A percentile compares a stretch with the other conserved stretches of the same genome.
Conservation (phyloP, 2,113 vertebrate genomes). For the Hypanus sabinus region DNA sequence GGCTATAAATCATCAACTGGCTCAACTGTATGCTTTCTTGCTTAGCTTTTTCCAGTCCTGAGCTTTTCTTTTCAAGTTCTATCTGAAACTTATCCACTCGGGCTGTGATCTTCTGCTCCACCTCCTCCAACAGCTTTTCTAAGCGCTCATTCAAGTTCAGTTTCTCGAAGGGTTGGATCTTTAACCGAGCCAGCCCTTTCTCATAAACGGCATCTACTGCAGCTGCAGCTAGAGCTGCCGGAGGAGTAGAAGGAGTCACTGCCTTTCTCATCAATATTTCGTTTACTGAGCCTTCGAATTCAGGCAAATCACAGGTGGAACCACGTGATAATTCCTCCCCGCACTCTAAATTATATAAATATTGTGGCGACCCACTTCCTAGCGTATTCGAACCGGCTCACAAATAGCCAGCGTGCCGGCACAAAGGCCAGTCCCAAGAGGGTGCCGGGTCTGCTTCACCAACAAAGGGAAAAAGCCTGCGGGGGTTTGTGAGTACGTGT, state of each 20-base stretch:
- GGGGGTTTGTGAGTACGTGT: too few relatives aligned
- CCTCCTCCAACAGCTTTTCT: slow-evolving; percentile 92
- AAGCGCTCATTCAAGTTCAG: slow-evolving; percentile 87
- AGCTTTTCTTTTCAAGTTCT: slow-evolving; percentile 88
- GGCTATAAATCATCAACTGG: too few relatives aligned
- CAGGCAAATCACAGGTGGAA: slow-evolving; percentile 75
- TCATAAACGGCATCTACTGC: slow-evolving; percentile 83
- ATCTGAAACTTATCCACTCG: slow-evolving; percentile 89
- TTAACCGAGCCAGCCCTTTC: slow-evolving; percentile 85
- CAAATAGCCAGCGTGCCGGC: too few relatives aligned
- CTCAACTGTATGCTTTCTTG: slow-evolving; percentile 80
- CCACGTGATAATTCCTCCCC: slow-evolving; percentile 65
- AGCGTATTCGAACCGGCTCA: too few relatives aligned
- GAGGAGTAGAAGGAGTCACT: slow-evolving; percentile 67
- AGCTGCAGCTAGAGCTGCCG: slow-evolving; percentile 68
- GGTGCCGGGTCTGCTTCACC: too few relatives aligned
- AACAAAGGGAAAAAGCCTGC: too few relatives aligned
- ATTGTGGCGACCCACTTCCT: too few relatives aligned
- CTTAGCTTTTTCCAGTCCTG: slow-evolving; percentile 87
- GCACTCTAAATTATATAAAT: slow-evolving; percentile 60
- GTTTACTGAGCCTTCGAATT: slow-evolving; percentile 86
- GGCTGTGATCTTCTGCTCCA: slow-evolving; percentile 92
- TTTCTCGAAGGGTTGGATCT: slow-evolving; percentile 85
- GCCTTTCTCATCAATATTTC: slow-evolving; percentile 83
- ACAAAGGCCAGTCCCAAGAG: too few relatives aligned